These are phyloP conservation scores for Phengaris arion DNA, from an alignment of 2,888 invertebrate species.

Conservation along the genomic window DNA sequence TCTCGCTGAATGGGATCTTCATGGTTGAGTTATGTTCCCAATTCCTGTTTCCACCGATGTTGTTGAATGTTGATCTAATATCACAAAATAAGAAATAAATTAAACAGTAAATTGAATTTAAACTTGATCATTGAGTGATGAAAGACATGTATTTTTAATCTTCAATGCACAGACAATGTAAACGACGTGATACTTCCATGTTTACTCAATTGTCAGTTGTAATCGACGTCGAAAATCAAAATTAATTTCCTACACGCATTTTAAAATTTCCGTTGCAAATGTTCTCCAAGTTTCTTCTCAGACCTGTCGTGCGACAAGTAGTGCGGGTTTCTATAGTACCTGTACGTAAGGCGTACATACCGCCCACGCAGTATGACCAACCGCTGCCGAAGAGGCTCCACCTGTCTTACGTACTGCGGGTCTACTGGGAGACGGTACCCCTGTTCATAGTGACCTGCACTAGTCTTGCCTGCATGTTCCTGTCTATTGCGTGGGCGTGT, in stretches of 20 bases:
- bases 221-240: background rate
- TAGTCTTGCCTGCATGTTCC: constrained; percentile 42
- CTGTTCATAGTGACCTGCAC: constrained; percentile 49
- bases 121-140: no score
- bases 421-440: constrained; percentile 64
- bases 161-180: background rate
- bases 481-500: constrained; percentile 48
- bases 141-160: background rate
- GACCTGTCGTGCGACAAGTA: constrained; percentile 31
- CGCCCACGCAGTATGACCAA: constrained; percentile 60
- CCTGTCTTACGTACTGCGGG: constrained; percentile 46
- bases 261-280: constrained; percentile 35
- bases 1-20: background rate
- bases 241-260: background rate
- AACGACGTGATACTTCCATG: no score
- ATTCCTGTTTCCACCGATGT: background rate
- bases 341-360: constrained; percentile 43
- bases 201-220: background rate
- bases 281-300: constrained; percentile 54
- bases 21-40: background rate
- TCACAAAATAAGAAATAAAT: no score
- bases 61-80: background rate
- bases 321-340: background rate
- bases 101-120: no score
- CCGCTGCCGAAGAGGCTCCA: constrained; percentile 50